Evolutionary conservation across 2,797 vertebrate genomes (phyloP).

Genomic region (Heterohyrax brucei): DNA sequence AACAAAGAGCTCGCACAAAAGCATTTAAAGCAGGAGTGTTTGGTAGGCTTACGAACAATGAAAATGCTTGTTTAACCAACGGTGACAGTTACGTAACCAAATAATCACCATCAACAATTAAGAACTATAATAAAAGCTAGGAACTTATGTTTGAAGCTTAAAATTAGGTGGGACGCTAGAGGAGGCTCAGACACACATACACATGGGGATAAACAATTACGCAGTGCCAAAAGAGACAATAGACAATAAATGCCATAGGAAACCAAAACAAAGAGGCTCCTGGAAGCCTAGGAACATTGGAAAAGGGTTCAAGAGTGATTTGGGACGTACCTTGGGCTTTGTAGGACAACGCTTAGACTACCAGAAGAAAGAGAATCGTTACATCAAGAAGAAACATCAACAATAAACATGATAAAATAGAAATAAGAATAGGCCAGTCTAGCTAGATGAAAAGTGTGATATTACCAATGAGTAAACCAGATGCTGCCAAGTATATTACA

Average conservation of each 20-base stretch:
- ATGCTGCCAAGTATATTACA: too few species aligned
- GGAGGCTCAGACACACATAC: background rate
- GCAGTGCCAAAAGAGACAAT: background rate
- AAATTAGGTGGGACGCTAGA: background rate
- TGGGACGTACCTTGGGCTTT: background rate
- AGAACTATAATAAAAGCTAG: background rate
- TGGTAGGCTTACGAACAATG: background rate
- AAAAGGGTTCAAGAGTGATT: slow-evolving; percentile 12
- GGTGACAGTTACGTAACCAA: background rate
- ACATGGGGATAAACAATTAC: background rate
- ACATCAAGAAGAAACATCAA: background rate
- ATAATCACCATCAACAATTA: too few species aligned
- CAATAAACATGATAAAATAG: background rate
- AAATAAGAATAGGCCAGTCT: background rate
- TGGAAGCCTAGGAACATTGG: background rate
- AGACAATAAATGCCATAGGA: background rate
- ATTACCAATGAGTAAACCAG: background rate
- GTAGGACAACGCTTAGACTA: background rate
- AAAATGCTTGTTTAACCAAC: background rate
- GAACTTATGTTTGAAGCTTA: background rate
- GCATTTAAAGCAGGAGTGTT: background rate
- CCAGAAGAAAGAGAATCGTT: background rate
- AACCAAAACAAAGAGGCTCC: background rate
- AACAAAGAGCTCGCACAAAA: background rate
- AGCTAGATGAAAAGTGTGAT: background rate